Percentiles rank a stretch among this genome's conserved stretches.
Evolutionary conservation across 2,113 vertebrate species (phyloP).

Genomic region (Alces alces): DNA sequence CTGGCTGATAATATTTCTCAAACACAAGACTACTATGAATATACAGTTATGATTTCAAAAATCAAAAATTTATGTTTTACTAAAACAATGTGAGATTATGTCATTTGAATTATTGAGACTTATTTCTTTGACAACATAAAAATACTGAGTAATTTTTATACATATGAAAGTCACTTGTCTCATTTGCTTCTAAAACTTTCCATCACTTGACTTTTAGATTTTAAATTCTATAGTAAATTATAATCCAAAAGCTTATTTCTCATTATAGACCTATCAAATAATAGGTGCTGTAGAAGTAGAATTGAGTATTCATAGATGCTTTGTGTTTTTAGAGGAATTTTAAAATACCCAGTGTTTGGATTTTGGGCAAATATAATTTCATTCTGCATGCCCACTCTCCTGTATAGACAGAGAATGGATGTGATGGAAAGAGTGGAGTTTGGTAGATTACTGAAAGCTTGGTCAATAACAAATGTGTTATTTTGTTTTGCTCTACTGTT

Average conservation of each 20-base stretch:
- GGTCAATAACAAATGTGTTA: background rate
- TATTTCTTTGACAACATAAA: background rate
- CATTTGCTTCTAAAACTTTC: background rate
- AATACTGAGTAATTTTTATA: background rate
- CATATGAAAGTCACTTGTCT: background rate
- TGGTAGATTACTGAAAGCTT: background rate
- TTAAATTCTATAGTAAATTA: background rate
- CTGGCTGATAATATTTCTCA: background rate
- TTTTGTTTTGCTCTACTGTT: background rate
- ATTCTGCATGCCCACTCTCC: background rate
- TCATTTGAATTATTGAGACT: background rate
- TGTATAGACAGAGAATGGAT: background rate
- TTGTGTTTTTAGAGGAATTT: background rate
- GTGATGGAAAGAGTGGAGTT: background rate
- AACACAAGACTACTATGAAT: background rate
- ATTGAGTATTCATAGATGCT: background rate
- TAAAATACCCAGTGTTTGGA: background rate
- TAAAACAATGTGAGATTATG: background rate
- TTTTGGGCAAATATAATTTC: background rate
- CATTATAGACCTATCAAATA: background rate
- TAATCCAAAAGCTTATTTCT: background rate
- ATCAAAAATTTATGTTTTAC: background rate
- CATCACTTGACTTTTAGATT: background rate
- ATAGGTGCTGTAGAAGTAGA: background rate
- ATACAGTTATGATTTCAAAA: background rate